These are phyloP conservation scores for Drosophila villosipedis DNA, from an alignment of 2,888 invertebrate species.

Conservation along the genomic window DNA sequence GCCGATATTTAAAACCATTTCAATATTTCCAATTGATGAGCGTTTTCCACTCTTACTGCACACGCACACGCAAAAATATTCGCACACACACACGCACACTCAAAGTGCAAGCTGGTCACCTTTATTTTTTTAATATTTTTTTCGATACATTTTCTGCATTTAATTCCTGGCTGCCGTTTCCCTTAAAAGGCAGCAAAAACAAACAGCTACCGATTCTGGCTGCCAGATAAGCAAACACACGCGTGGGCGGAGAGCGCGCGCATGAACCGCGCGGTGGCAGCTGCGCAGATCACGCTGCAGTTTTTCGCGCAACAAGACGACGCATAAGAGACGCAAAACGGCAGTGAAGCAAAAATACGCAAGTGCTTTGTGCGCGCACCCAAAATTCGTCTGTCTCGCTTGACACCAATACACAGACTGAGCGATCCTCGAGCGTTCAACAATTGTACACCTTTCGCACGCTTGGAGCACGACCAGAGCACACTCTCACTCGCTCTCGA, in stretches of 20 bases:
- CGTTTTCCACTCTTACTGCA: conserved; percentile 56
- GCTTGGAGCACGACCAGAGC: neutral
- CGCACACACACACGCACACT: conserved; percentile 5
- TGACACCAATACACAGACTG: conserved; percentile 64
- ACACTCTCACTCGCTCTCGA: conserved; percentile 8
- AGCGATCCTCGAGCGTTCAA: conserved; percentile 49
- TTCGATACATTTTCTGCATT: conserved; percentile 31
- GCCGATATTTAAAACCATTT: conserved; percentile 58
- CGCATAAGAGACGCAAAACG: conserved; percentile 38
- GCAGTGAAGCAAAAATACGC: conserved; percentile 17
- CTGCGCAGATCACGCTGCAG: conserved; percentile 37
- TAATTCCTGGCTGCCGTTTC: conserved; percentile 64
- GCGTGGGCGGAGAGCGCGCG: conserved; percentile 38
- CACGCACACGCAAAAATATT: conserved; percentile 1
- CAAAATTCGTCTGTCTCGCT: conserved; percentile 50
- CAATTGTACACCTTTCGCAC: conserved; percentile 26
- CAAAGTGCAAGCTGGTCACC: conserved; percentile 29
- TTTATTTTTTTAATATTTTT: conserved; percentile 34
- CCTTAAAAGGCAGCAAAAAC: conserved; percentile 56
- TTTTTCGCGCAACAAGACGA: conserved; percentile 32
- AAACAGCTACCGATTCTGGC: conserved; percentile 57
- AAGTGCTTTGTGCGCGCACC: conserved; percentile 29
- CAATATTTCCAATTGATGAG: conserved; percentile 64
- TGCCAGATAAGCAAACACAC: conserved; percentile 55
- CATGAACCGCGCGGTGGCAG: conserved; percentile 7